These are phyloP conservation scores for Drosophila meridiana DNA, from an alignment of 2,888 invertebrate genomes.

Conservation along the genomic window DNA sequence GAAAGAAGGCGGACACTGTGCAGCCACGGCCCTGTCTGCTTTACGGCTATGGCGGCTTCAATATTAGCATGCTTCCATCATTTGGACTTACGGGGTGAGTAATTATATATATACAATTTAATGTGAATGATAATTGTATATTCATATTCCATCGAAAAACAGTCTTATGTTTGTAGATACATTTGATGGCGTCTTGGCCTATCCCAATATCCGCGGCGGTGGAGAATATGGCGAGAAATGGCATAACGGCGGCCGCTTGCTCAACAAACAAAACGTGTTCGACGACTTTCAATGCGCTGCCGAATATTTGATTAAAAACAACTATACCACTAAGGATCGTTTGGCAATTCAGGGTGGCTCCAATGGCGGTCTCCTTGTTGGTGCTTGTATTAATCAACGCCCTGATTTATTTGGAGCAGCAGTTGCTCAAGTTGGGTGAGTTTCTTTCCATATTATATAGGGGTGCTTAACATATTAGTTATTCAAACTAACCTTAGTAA, in stretches of 20 bases:
- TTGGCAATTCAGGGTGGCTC: slow-evolving; percentile 97
- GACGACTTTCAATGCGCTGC: slow-evolving; percentile 98
- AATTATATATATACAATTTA: neutral
- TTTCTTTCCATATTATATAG: neutral
- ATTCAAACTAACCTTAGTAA: no score
- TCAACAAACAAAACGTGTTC: slow-evolving; percentile 98
- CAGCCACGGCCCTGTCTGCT: slow-evolving; percentile 91
- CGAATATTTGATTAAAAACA: slow-evolving; percentile 92
- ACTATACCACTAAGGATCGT: slow-evolving; percentile 91
- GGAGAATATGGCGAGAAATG: slow-evolving; percentile 99
- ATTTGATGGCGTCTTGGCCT: slow-evolving; percentile 94
- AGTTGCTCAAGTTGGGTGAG: slow-evolving; percentile 96
- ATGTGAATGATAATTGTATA: neutral
- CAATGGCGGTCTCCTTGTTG: slow-evolving; percentile 98
- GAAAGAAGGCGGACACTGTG: slow-evolving; percentile 87
- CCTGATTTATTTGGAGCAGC: slow-evolving; percentile 97
- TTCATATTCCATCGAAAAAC: neutral
- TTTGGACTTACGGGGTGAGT: slow-evolving; percentile 92
- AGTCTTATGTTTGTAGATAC: slow-evolving; percentile 93
- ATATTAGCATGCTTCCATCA: slow-evolving; percentile 94
- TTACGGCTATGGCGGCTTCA: slow-evolving; percentile 99
- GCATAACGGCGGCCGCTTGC: slow-evolving; percentile 96
- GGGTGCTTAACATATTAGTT: neutral
- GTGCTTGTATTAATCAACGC: slow-evolving; percentile 96
- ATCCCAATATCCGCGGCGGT: slow-evolving; percentile 98